These are phyloP conservation scores for Oscheius sp. DNA, from an alignment of 2,888 invertebrate species.

Conservation along the genomic window DNA sequence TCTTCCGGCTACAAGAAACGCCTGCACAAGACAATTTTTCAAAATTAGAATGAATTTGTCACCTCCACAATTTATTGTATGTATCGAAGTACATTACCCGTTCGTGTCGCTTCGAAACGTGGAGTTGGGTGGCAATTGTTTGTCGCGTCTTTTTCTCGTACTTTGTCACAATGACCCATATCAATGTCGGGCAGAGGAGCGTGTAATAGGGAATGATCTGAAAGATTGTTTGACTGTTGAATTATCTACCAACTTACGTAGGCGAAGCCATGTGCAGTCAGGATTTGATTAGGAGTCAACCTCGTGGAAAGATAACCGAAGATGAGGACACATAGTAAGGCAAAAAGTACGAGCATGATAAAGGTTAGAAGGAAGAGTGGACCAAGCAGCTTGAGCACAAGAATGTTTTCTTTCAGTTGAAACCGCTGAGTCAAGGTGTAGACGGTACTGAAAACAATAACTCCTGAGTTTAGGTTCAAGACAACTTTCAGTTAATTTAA, in stretches of 20 bases:
- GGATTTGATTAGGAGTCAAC: not conserved
- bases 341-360: slow-evolving; percentile 3
- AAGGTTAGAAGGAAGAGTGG: slow-evolving; percentile 21
- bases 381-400: slow-evolving; percentile 15
- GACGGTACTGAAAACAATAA: not conserved
- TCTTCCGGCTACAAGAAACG: not conserved
- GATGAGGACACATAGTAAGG: slow-evolving; percentile 1
- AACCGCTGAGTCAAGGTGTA: slow-evolving; percentile 14
- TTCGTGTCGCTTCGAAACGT: slow-evolving; percentile 15
- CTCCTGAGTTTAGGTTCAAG: not conserved
- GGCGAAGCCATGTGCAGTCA: slow-evolving; percentile 12
- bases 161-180: slow-evolving; percentile 6
- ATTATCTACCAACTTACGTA: not conserved
- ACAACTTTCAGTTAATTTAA: not conserved
- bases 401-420: slow-evolving; percentile 17
- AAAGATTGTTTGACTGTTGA: not conserved
- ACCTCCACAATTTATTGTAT: slow-evolving; percentile 33
- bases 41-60: slow-evolving; percentile 3
- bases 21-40: slow-evolving; percentile 5
- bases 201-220: slow-evolving; percentile 25
- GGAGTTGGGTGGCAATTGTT: slow-evolving; percentile 4
- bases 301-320: not conserved
- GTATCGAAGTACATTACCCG: slow-evolving; percentile 16
- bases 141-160: slow-evolving; percentile 25
- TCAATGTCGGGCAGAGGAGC: not conserved